Evolutionary conservation across 2,113 vertebrate genomes (phyloP).

Genomic region (Seriola rivoliana): DNA sequence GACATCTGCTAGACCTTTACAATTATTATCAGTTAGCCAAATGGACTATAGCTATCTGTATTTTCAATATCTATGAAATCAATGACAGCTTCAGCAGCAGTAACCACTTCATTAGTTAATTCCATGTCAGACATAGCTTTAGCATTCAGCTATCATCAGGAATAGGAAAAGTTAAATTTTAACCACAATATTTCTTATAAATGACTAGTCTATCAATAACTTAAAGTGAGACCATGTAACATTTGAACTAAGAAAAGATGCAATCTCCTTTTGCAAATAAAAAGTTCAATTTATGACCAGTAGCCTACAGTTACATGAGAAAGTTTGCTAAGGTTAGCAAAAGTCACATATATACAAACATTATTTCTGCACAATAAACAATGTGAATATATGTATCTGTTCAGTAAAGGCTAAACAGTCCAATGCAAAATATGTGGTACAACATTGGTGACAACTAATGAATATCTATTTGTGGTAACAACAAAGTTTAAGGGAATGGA

Average conservation of each 20-base stretch:
- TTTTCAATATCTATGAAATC: neutral
- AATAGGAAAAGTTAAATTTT: neutral
- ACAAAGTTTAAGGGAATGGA: neutral
- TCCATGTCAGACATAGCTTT: neutral
- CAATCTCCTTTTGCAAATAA: neutral
- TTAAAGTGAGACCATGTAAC: neutral
- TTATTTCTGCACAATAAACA: neutral
- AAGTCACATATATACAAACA: neutral
- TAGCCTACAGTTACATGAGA: neutral
- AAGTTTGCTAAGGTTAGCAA: neutral
- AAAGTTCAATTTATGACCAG: neutral
- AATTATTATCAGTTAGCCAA: neutral
- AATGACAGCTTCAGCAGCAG: neutral
- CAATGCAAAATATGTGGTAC: too few species aligned
- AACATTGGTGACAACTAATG: too few species aligned
- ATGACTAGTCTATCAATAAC: neutral
- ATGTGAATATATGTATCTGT: neutral
- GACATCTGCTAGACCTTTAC: neutral
- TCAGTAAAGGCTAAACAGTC: neutral
- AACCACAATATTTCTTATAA: neutral
- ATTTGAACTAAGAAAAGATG: neutral
- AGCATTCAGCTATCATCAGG: neutral
- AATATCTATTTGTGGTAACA: neutral
- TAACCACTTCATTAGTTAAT: neutral
- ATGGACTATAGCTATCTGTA: neutral